Conservation (phyloP, 2,113 vertebrate genomes). For the Rhynchopsitta pachyrhyncha region DNA sequence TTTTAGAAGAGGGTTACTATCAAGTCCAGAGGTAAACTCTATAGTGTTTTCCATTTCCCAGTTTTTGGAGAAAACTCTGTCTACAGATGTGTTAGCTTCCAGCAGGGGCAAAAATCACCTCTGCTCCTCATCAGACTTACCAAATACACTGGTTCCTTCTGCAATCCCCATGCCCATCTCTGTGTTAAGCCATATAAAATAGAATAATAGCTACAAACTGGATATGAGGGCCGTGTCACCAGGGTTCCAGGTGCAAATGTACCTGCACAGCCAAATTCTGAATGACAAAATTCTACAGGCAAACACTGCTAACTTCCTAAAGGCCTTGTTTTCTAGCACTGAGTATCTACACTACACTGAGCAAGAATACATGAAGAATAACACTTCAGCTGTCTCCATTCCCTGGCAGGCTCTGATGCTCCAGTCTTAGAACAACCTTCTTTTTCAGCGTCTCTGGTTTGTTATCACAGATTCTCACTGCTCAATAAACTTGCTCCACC, state of each 20-base stretch:
- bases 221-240: background rate
- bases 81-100: background rate
- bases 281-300: background rate
- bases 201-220: background rate
- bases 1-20: background rate
- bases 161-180: background rate
- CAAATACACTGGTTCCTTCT: background rate
- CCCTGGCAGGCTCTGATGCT: background rate
- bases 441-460: background rate
- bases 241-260: background rate
- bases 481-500: background rate
- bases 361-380: background rate
- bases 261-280: background rate
- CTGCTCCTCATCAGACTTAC: background rate
- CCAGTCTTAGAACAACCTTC: fast-evolving
- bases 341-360: fast-evolving
- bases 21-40: background rate
- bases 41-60: background rate
- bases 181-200: background rate
- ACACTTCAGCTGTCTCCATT: background rate
- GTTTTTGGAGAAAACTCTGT: background rate
- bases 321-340: background rate
- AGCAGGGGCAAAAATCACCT: background rate
- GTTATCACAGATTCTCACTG: background rate
- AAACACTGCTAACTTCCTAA: background rate